These are phyloP conservation scores for Poeciliopsis turneri DNA, from an alignment of 2,797 vertebrate species.

Conservation along the genomic window DNA sequence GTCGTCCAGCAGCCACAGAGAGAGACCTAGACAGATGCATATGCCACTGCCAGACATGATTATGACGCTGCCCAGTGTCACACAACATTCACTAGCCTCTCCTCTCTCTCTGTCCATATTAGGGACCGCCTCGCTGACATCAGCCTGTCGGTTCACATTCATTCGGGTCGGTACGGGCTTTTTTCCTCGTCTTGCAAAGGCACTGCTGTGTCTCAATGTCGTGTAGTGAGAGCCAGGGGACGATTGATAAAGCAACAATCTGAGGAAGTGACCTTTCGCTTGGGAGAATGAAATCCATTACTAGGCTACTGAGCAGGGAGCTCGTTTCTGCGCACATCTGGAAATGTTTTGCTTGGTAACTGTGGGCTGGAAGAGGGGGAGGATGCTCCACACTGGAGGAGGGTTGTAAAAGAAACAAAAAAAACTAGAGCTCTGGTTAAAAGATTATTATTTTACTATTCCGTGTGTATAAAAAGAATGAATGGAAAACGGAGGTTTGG, in stretches of 20 bases:
- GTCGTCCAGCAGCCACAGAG: constrained; percentile 82
- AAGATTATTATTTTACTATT: constrained; percentile 35
- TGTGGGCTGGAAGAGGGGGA: constrained; percentile 29
- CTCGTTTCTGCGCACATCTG: constrained; percentile 73
- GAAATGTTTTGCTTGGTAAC: constrained; percentile 72
- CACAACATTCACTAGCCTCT: constrained; percentile 44
- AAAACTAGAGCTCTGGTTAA: constrained; percentile 42
- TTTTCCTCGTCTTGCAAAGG: constrained; percentile 5
- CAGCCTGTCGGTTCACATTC: constrained; percentile 45
- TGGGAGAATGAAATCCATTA: constrained; percentile 58
- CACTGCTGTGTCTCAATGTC: constrained; percentile 21
- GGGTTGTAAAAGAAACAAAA: constrained; percentile 49
- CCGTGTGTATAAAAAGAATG: constrained; percentile 13
- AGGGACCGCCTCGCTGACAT: constrained; percentile 52
- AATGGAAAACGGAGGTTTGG: constrained; percentile 16
- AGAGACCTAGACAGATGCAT: constrained; percentile 73
- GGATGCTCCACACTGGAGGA: constrained; percentile 46
- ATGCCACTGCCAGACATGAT: constrained; percentile 82
- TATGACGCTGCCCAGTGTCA: constrained; percentile 79
- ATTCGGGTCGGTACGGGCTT: constrained; percentile 9
- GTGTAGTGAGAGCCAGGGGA: constrained; percentile 28
- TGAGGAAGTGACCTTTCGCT: constrained; percentile 67
- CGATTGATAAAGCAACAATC: constrained; percentile 52
- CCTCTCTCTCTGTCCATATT: constrained; percentile 53
- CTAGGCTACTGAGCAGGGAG: constrained; percentile 66